phyloP scores from a whole-genome alignment of 2,888 invertebrate genomes.

The Pterostichus niger region DNA sequence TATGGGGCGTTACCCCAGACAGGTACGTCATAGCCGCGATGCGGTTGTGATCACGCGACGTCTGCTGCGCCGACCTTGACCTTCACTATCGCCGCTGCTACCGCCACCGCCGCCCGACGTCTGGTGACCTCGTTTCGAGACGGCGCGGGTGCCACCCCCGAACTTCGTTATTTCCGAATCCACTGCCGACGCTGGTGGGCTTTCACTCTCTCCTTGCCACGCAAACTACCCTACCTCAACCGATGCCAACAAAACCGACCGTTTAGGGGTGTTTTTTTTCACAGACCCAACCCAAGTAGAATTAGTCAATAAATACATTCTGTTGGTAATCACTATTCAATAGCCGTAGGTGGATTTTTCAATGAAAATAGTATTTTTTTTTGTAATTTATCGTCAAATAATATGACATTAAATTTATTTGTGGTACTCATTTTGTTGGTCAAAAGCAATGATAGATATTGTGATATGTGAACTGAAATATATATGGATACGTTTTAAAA shows the following conservation, averaged over 20 bases:
- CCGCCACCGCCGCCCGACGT: constrained; percentile 38
- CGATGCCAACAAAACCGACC: too few species aligned
- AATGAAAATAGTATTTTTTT: too few species aligned
- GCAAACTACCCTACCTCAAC: constrained; percentile 8
- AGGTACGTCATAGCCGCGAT: constrained; percentile 18
- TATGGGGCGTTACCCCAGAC: not conserved
- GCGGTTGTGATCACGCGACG: constrained; percentile 33
- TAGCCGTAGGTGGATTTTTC: too few species aligned
- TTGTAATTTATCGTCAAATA: too few species aligned
- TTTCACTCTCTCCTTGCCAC: constrained; percentile 32
- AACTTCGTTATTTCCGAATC: constrained; percentile 56
- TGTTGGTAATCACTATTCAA: too few species aligned
- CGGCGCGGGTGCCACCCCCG: constrained; percentile 55
- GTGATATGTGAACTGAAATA: too few species aligned
- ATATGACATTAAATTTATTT: too few species aligned
- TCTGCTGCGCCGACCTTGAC: constrained; percentile 56
- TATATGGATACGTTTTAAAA: too few species aligned
- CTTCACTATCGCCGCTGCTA: constrained; percentile 10
- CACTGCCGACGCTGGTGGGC: constrained; percentile 9
- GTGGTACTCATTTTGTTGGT: too few species aligned
- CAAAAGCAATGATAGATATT: too few species aligned
- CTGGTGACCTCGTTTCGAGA: constrained; percentile 63
- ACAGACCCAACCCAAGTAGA: too few species aligned
- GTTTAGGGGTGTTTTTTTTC: not conserved
- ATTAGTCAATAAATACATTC: too few species aligned